Evolutionary conservation across 2,888 invertebrate genomes (phyloP), one percentile per base, ranked within the genome.

Genomic region (Euzetes globulus): DNA sequence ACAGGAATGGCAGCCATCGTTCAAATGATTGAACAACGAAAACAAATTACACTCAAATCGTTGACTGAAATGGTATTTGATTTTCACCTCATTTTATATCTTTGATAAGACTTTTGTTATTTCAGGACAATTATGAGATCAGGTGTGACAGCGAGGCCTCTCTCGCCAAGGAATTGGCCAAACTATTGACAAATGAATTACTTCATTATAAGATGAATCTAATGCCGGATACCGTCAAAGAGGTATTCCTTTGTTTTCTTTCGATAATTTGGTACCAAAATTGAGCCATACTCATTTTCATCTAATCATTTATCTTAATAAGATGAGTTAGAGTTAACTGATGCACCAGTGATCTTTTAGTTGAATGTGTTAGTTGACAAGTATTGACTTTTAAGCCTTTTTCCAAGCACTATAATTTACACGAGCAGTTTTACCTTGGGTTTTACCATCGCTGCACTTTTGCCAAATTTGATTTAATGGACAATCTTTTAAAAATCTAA

Each of bases 31-130:
- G 63, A 63, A 63, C 29, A 63, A 11, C 3, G 29, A 11, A 27
- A 63, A 63, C 63, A 63, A 63, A 63, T 63, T 29, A 63, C 63
- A 63, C 63, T 63, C 33, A 63, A 29, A 33, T 29, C 63, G 5
- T 17, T 63, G 29, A 63, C 15, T 17, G 29, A 63, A 29, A 63
- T 63, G 63, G 63, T 63, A 63, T 29, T 63, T 5, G 6, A 55
- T 22, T 55, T 55, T 5, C 17, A 11, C 17, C 17, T 52, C 52
- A 52, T 52, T 52, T 52, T 52, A 13, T 17, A 58, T 25, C 6
- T 58, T 19, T 25, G 15, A 25, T 5, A 5, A 25, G 6, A 58
- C 7, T 27, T 19, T 22, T 58, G 13, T 58, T 19, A 55, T 13
- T 55, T 29, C 29, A 63, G 63, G 63, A 63, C 7, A 29, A 15